Conservation (phyloP, 2,888 invertebrate species). For the Uloborus plumipes region DNA sequence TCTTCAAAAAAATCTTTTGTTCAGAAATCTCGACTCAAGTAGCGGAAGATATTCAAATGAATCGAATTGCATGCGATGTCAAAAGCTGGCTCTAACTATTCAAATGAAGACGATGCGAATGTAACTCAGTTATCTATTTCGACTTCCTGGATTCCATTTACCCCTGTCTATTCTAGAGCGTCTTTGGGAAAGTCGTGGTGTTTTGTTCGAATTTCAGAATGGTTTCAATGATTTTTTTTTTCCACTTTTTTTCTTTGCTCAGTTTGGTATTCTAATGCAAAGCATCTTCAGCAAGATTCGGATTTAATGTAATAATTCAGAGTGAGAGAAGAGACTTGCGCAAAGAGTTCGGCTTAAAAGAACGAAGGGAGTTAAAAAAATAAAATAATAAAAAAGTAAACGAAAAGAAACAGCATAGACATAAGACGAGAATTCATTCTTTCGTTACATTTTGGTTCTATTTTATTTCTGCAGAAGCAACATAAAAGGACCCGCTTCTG, state of each 20-base stretch:
- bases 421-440: conserved; percentile 27
- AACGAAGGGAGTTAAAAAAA: too few species aligned
- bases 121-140: too few species aligned
- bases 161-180: too few species aligned
- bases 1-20: too few species aligned
- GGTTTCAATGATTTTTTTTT: conserved; percentile 1
- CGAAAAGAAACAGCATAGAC: conserved; percentile 23
- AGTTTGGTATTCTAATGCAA: conserved; percentile 54
- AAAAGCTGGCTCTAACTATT: too few species aligned
- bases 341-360: conserved; percentile 24
- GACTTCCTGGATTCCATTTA: too few species aligned
- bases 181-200: background rate
- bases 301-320: conserved; percentile 61
- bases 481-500: conserved; percentile 34
- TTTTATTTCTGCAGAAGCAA: conserved; percentile 16
- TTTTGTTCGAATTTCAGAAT: conserved; percentile 40
- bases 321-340: conserved; percentile 32
- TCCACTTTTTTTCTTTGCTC: conserved; percentile 22
- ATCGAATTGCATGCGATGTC: too few species aligned
- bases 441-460: conserved; percentile 22
- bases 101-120: too few species aligned
- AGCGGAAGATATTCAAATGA: too few species aligned
- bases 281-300: conserved; percentile 36
- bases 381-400: conserved; percentile 14
- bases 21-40: too few species aligned